A percentile compares a stretch with the other conserved stretches of the same genome.
Evolutionary conservation across 2,888 invertebrate species (phyloP).

Genomic region (Acanthoscelides obtectus): DNA sequence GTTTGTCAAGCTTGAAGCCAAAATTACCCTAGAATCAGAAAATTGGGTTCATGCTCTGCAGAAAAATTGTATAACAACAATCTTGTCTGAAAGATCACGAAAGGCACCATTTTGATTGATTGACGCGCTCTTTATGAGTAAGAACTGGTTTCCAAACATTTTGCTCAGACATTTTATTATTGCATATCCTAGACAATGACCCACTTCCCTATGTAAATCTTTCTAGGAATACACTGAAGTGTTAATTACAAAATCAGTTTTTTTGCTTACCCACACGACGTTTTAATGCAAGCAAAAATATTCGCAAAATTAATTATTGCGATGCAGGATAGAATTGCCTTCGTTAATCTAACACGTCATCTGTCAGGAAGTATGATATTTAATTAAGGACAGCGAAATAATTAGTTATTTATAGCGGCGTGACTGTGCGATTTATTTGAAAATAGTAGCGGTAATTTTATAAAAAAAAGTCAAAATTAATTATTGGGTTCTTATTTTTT

Average conservation of each 20-base stretch:
- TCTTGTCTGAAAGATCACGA: no score
- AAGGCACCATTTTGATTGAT: no score
- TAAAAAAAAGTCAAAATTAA: background rate
- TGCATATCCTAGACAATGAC: background rate
- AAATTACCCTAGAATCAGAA: no score
- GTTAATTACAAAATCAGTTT: background rate
- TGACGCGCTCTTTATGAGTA: no score
- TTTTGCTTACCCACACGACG: background rate
- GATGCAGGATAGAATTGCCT: background rate
- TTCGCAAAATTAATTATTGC: background rate
- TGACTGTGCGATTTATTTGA: background rate
- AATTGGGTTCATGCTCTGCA: no score
- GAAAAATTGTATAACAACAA: no score
- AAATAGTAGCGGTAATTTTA: background rate
- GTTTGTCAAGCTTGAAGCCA: no score
- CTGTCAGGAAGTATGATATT: background rate
- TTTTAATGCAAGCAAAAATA: background rate
- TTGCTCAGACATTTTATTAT: background rate
- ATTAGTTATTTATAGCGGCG: background rate
- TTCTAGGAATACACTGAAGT: background rate
- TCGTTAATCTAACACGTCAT: background rate
- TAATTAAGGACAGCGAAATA: background rate
- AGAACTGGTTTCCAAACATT: no score
- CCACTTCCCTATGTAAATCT: background rate
- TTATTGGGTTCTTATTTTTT: no score